These are phyloP conservation scores for Glandiceps talaboti DNA, from an alignment of 53 echinoderm and acorn worm species.

Conservation along the genomic window DNA sequence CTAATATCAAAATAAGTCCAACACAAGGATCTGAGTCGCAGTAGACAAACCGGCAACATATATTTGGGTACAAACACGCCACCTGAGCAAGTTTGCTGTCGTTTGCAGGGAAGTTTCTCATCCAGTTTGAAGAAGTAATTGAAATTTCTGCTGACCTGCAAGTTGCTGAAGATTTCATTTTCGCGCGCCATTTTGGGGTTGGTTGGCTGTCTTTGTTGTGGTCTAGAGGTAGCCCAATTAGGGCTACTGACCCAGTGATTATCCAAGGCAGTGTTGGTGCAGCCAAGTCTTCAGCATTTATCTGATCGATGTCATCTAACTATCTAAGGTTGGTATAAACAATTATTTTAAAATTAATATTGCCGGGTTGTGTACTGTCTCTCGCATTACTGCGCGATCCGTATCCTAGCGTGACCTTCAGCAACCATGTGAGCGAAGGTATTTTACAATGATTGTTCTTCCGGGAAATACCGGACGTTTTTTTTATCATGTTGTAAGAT, in stretches of 20 bases:
- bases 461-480: neutral
- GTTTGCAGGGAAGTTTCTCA: neutral
- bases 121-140: neutral
- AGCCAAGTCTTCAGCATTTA: neutral
- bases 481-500: too few species aligned
- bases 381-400: too few species aligned
- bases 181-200: constrained; percentile 84
- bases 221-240: neutral
- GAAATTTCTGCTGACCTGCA: constrained; percentile 18
- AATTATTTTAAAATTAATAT: too few species aligned
- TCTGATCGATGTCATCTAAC: neutral
- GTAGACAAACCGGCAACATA: neutral
- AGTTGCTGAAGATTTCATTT: constrained; percentile 49
- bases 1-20: neutral
- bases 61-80: neutral
- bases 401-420: neutral
- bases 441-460: neutral
- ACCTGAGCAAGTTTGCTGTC: too few species aligned
- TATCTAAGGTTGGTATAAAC: too few species aligned
- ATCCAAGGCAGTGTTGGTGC: neutral
- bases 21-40: neutral
- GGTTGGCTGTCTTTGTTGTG: constrained; percentile 20
- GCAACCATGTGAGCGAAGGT: neutral
- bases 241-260: neutral
- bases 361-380: too few species aligned